These are phyloP conservation scores for Anableps anableps DNA, from an alignment of 2,797 vertebrate genomes.

Conservation along the genomic window DNA sequence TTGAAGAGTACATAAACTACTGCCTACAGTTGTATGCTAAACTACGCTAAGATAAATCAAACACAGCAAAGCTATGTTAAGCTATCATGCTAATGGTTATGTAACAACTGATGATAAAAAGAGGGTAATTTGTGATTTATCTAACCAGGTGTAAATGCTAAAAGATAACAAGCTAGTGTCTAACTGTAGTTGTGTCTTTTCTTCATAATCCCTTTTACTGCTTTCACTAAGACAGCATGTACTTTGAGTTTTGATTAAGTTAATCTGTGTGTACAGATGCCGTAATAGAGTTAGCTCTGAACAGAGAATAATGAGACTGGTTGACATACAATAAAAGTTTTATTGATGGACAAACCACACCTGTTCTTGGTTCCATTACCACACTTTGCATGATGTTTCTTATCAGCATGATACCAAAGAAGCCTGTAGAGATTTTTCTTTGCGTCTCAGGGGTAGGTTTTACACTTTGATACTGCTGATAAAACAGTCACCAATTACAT, in stretches of 20 bases:
- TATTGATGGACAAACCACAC: not conserved
- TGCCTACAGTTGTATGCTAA: not conserved
- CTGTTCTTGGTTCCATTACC: not conserved
- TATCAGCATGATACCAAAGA: not conserved
- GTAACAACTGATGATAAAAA: not conserved
- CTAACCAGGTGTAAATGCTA: not conserved
- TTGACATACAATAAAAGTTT: not conserved
- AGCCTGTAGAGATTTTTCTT: conserved; percentile 5
- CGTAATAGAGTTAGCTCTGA: not conserved
- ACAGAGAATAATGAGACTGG: not conserved
- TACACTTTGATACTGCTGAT: conserved; percentile 15
- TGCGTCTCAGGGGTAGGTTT: conserved; percentile 6
- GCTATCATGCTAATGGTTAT: not conserved
- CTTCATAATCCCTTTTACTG: conserved; percentile 40
- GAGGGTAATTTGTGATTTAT: not conserved
- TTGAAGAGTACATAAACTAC: not conserved
- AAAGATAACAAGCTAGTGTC: conserved; percentile 6
- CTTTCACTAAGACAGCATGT: conserved; percentile 31
- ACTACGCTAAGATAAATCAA: not conserved
- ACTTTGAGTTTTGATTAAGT: conserved; percentile 48
- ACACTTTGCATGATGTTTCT: conserved; percentile 9
- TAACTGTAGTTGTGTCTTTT: conserved; percentile 2
- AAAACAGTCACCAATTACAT: conserved; percentile 35
- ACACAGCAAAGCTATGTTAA: not conserved
- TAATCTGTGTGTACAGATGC: not conserved